A percentile compares a stretch with the other conserved stretches of the same genome.
Evolutionary conservation across 2,113 vertebrate genomes (phyloP).

Genomic region (Planiliza haematocheilus): DNA sequence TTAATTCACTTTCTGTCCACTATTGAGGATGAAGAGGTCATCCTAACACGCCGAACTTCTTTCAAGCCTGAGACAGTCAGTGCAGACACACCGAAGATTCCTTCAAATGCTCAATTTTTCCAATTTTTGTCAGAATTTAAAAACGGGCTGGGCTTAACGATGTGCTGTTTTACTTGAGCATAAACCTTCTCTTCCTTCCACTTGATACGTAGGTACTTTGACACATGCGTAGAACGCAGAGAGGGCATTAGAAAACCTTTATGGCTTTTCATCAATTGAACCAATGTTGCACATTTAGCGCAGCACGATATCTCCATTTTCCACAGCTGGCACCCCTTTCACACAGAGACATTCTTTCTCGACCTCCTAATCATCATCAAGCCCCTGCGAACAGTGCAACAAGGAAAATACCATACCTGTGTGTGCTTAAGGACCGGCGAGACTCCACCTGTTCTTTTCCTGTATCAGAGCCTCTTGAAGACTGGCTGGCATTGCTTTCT

Average conservation of each 20-base stretch:
- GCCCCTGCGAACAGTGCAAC: slow-evolving; percentile 82
- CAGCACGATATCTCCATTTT: slow-evolving; percentile 73
- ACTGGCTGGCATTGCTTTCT: slow-evolving; percentile 67
- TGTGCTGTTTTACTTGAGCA: slow-evolving; percentile 16
- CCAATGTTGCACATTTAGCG: slow-evolving; percentile 64
- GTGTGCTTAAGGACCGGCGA: slow-evolving; percentile 78
- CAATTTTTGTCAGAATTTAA: slow-evolving; percentile 39
- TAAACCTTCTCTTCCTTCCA: slow-evolving; percentile 55
- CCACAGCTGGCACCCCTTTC: slow-evolving; percentile 74
- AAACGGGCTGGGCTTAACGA: slow-evolving; percentile 36
- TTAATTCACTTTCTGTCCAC: slow-evolving; percentile 2
- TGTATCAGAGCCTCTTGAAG: slow-evolving; percentile 75
- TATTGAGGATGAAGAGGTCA: slow-evolving; percentile 9
- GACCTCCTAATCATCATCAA: slow-evolving; percentile 82
- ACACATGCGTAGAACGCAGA: slow-evolving; percentile 47
- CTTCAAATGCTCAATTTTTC: slow-evolving; percentile 45
- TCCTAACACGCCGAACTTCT: slow-evolving; percentile 33
- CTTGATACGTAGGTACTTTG: slow-evolving; percentile 53
- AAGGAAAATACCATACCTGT: slow-evolving; percentile 88
- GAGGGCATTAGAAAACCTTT: slow-evolving; percentile 42
- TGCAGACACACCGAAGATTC: slow-evolving; percentile 22
- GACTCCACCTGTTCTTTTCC: slow-evolving; percentile 84
- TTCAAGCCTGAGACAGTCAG: slow-evolving; percentile 16
- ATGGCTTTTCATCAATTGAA: slow-evolving; percentile 66
- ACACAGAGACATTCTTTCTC: slow-evolving; percentile 80